phyloP scores from a whole-genome alignment of 2,797 vertebrate species.

The Synanceia verrucosa region DNA sequence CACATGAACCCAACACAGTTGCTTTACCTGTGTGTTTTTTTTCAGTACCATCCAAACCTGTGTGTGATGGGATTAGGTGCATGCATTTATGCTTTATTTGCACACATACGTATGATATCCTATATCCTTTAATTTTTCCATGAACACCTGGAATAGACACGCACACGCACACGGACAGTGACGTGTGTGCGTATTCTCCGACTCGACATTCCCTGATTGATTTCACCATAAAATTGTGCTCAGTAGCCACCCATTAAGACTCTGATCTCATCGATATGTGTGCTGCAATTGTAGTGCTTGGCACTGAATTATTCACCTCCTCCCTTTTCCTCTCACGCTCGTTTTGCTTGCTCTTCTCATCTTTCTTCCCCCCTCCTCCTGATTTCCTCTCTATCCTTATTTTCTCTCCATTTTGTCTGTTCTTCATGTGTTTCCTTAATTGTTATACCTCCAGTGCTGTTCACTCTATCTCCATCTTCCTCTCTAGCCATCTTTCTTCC shows the following conservation, averaged over 20 bases:
- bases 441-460: conserved; percentile 19
- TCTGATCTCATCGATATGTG: conserved; percentile 87
- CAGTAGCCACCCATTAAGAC: conserved; percentile 89
- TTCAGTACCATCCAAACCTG: not conserved
- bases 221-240: conserved; percentile 88
- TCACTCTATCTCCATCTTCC: conserved; percentile 38
- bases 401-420: conserved; percentile 27
- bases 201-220: conserved; percentile 82
- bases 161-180: not conserved
- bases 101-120: not conserved
- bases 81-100: not conserved
- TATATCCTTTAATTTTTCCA: too few relatives aligned
- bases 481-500: conserved; percentile 13
- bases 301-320: conserved; percentile 77
- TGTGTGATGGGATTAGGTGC: not conserved
- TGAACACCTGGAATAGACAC: conserved; percentile 2
- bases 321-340: conserved; percentile 53
- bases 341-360: conserved; percentile 55
- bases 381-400: conserved; percentile 43
- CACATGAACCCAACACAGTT: conserved; percentile 4
- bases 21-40: not conserved
- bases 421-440: conserved; percentile 28
- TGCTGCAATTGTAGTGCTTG: conserved; percentile 83
- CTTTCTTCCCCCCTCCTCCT: conserved; percentile 45
- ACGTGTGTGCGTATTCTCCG: conserved; percentile 57